phyloP scores from a whole-genome alignment of 2,797 vertebrate genomes.

The Neoniphon sammara region DNA sequence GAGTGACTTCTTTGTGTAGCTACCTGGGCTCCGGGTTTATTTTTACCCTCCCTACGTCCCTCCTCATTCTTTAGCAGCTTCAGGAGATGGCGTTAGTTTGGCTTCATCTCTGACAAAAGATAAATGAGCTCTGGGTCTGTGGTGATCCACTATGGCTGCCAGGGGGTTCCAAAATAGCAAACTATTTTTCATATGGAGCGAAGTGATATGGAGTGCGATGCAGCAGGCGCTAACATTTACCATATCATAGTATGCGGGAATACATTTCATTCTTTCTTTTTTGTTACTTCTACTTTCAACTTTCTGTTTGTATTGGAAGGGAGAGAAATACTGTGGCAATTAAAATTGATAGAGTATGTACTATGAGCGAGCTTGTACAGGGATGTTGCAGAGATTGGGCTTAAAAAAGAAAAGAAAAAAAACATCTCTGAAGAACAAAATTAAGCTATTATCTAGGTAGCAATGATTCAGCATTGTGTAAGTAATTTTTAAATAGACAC shows the following conservation, averaged over 20 bases:
- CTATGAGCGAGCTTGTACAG: slow-evolving; percentile 29
- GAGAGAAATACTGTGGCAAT: slow-evolving; percentile 62
- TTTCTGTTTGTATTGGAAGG: slow-evolving; percentile 72
- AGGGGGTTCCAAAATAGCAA: slow-evolving; percentile 99
- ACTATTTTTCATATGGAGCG: slow-evolving; percentile 99
- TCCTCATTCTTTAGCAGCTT: slow-evolving; percentile 96
- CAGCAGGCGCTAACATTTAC: slow-evolving; percentile 95
- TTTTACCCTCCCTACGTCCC: slow-evolving; percentile 93
- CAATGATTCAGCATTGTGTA: slow-evolving; percentile 62
- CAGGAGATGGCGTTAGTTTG: slow-evolving; percentile 96
- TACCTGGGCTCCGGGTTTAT: slow-evolving; percentile 90
- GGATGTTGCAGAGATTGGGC: slow-evolving; percentile 28
- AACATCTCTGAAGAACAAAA: slow-evolving; percentile 37
- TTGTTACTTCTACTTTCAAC: slow-evolving; percentile 80
- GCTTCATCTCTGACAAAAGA: slow-evolving; percentile 99
- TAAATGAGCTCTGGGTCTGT: slow-evolving; percentile 99
- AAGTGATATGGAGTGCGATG: slow-evolving; percentile 95
- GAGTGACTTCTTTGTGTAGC: slow-evolving; percentile 87
- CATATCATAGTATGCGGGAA: slow-evolving; percentile 87
- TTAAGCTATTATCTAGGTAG: slow-evolving; percentile 45
- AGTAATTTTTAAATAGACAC: slow-evolving; percentile 44
- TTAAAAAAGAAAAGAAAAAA: slow-evolving; percentile 29
- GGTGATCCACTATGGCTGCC: slow-evolving; percentile 97
- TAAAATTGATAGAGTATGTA: slow-evolving; percentile 64
- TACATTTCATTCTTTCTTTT: slow-evolving; percentile 86